Percentiles rank a stretch among this genome's conserved stretches.
These are phyloP conservation scores for Galendromus occidentalis DNA, from an alignment of 1,140 invertebrate species.

Conservation along the genomic window DNA sequence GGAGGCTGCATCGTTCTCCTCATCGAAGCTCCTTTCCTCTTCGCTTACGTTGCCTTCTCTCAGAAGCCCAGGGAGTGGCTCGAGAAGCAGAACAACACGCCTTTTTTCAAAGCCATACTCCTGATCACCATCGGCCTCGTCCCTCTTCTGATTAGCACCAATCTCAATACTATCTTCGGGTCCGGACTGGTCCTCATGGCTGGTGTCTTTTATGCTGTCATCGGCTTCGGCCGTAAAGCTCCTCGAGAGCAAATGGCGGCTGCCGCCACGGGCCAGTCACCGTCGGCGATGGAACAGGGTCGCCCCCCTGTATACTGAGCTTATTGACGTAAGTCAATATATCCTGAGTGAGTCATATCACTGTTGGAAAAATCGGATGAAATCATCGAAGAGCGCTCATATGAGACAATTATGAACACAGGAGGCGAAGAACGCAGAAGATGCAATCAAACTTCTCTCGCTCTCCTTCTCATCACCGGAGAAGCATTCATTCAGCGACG, in stretches of 20 bases:
- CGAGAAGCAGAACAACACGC: neutral
- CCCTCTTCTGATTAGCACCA: neutral
- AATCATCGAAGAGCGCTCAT: no score
- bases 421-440: no score
- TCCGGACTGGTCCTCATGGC: neutral
- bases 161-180: neutral
- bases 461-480: no score
- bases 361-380: no score
- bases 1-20: neutral
- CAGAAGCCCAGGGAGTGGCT: neutral
- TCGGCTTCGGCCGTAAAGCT: conserved; percentile 7
- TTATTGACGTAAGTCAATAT: neutral
- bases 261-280: neutral
- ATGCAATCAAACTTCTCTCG: no score
- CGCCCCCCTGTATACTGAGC: neutral
- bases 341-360: no score
- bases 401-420: no score
- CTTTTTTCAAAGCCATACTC: neutral
- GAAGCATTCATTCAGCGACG: no score
- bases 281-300: neutral
- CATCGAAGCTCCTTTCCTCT: conserved; percentile 3
- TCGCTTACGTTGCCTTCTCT: neutral
- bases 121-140: neutral
- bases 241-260: neutral
- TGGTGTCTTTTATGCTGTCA: neutral